Evolutionary conservation across 2,113 vertebrate genomes (phyloP), one percentile per base, ranked within the genome.

Genomic region (Dicerorhinus sumatrensis): DNA sequence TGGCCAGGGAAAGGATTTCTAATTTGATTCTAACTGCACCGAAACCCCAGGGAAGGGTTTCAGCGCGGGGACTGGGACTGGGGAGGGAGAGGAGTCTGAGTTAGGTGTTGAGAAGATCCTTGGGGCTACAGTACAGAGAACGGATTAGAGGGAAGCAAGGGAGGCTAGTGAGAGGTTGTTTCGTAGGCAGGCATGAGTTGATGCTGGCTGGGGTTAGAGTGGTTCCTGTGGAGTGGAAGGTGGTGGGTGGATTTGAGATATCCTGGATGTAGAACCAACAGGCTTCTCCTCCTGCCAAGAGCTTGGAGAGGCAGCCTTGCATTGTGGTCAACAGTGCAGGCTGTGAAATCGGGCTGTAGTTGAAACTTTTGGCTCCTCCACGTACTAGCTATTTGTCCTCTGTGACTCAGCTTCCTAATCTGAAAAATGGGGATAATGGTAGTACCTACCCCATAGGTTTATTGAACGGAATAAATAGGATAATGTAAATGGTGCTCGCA

Each of bases 31-130:
- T 56, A 75, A 79, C 25, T 89, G 33, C 91, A 29, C 0, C 62
- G 70, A 96, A 96, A 42, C 72, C 60, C 65, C 62, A 62, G 46
- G 39, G 77, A 84, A 77, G 54, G 48, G 51, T 84, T 85, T n/a
- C 46, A 56, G 11, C 48, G 8, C 62, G 58, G 63, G 18, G 20
- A n/a, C 33, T 67, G n/a, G 31, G 5, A 31, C 39, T 20, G 39
- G 60, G 36, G 54, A 33, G 27, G 16, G 11, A 6, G 14, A 4
- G 21, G 20, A 46, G 20, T 75, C 48, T 76, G 58, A 93, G 51
- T 14, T 33, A 56, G 60, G 29, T 16, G 33, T 92, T 85, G 62
- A 63, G 60, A 77, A 81, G 48, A 56, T 79, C 27, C 36, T 60
- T 79, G 69, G 75, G 82, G 76, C 82, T 84, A 14, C 77, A 51